These are phyloP conservation scores for Perdita meconis DNA, from an alignment of 2,888 invertebrate genomes.

Conservation along the genomic window DNA sequence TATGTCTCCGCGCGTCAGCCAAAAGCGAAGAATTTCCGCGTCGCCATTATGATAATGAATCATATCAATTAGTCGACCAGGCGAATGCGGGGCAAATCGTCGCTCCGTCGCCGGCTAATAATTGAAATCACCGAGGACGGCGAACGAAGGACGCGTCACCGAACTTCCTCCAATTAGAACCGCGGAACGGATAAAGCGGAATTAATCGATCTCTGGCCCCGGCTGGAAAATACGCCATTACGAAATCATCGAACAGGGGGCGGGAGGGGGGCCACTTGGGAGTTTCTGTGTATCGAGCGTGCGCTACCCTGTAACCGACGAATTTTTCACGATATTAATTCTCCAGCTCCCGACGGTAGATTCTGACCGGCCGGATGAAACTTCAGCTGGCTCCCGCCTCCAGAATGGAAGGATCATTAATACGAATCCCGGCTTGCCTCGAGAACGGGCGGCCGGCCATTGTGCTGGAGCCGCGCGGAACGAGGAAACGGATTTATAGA, in stretches of 20 bases:
- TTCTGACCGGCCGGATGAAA: constrained; percentile 59
- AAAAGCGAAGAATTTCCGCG: not conserved
- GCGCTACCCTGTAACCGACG: constrained; percentile 34
- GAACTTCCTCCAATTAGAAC: constrained; percentile 19
- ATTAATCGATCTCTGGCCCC: constrained; percentile 21
- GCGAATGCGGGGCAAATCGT: constrained; percentile 10
- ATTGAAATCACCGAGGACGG: constrained; percentile 14
- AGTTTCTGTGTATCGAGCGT: constrained; percentile 6
- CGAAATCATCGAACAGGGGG: constrained; percentile 16
- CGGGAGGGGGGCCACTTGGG: constrained; percentile 26
- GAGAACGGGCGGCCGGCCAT: constrained; percentile 61
- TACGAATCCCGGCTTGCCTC: constrained; percentile 71
- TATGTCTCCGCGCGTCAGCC: not conserved
- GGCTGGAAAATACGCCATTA: constrained; percentile 35
- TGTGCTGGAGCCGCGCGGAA: constrained; percentile 64
- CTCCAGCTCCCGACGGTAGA: constrained; percentile 54
- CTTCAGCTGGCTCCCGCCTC: constrained; percentile 40
- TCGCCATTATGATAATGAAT: constrained; percentile 21
- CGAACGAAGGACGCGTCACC: not conserved
- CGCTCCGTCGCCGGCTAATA: not conserved
- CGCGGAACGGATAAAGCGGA: constrained; percentile 19
- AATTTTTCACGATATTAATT: constrained; percentile 71
- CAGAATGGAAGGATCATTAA: constrained; percentile 76
- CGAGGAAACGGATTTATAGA: constrained; percentile 70
- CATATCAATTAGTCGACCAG: constrained; percentile 9